Conservation (phyloP, 2,888 invertebrate genomes). For the Sipha maydis region DNA sequence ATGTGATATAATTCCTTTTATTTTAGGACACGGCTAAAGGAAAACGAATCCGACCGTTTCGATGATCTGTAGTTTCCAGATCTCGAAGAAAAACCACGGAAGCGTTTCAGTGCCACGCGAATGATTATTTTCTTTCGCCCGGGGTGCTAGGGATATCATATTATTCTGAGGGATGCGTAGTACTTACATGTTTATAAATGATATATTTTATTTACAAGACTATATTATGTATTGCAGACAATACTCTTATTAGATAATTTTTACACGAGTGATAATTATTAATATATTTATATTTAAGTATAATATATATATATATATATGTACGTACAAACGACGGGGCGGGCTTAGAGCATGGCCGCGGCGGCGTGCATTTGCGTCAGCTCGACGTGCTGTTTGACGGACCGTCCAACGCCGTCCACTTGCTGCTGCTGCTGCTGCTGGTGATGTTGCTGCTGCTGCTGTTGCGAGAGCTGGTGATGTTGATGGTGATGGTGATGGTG, state of each 20-base stretch:
- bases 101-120: no score
- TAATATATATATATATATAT: neutral
- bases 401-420: slow-evolving; percentile 11
- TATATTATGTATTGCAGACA: neutral
- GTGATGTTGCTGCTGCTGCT: neutral
- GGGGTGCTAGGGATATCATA: no score
- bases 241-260: no score
- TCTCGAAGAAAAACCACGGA: no score
- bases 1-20: no score
- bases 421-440: slow-evolving; percentile 6
- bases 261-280: neutral
- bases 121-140: no score
- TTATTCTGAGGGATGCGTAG: neutral
- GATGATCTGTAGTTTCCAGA: no score
- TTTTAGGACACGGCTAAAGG: no score
- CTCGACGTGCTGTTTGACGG: slow-evolving; percentile 45
- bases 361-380: slow-evolving; percentile 54
- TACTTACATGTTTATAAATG: neutral
- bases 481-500: neutral
- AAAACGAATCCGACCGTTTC: no score
- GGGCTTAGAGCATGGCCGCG: slow-evolving; percentile 45
- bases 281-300: neutral
- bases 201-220: neutral
- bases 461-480: slow-evolving; percentile 7
- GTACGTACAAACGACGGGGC: neutral